Base-by-base conservation (phyloP, 2,888 invertebrate genomes). In the Celastrina argiolus region DNA sequence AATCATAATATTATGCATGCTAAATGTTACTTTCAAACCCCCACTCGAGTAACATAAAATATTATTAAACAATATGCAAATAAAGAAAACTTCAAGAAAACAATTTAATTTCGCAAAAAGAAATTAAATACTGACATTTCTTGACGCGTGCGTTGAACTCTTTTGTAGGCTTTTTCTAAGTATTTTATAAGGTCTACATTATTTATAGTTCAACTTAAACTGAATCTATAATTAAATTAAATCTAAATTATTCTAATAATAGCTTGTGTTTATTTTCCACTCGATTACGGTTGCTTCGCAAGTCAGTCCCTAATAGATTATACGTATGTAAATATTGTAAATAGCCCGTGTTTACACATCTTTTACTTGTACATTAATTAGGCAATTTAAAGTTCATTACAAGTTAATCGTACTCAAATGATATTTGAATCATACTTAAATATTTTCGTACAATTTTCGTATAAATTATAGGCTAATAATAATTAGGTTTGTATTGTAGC, bases 131-230 rank as follows among this genome's bases (percentile, higher is more conserved):
- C 2, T 14, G 64, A 51, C 36, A 58, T 59, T 58, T 56, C 63
- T 56, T 56, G 58, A 67, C 69, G 66, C 76, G 79, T 85, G 86
- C 88, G 88, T 88, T 88, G 86, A 88, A 82, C 84, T 88, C 88
- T 88, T 88, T 87, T 84, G 70, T 74, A 74, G 71, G 74, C 71
- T 74, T 76, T 73, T 64, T 66, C 64, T 51, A 51, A 51, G 51
- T 51, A n/a, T n/a, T 10, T 12, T 10, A 22, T 4, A 51, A 22
- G 1, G 36, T 36, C 36, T 6, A 8, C 36, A 36, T 36, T 36
- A 10, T 10, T 1, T 36, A 36, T 2, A 36, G 18, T 45, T 18
- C 22, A 41, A 51, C 12, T 51, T 18, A 51, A 51, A 51, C 18
- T 18, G 5, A 36, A 31, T 59, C 34, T 16, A n/a, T n/a, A n/a